phyloP scores from a whole-genome alignment of 2,888 invertebrate genomes.

The Muschampia plurimacula region DNA sequence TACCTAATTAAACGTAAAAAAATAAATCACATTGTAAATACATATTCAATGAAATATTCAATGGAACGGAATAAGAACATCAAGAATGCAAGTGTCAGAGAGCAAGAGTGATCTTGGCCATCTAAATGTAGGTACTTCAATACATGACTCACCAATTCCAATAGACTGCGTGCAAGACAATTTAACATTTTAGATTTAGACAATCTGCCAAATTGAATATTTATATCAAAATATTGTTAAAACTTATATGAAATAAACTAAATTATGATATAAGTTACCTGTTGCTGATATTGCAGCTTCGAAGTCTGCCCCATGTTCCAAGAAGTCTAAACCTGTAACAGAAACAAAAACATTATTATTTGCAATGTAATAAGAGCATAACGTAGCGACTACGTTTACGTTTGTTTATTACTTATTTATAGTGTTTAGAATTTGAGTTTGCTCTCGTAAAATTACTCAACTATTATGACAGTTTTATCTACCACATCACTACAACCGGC shows the following conservation, averaged over 20 bases:
- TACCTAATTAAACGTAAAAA: no score
- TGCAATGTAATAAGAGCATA: background rate
- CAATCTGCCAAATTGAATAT: conserved; percentile 23
- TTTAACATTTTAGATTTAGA: conserved; percentile 25
- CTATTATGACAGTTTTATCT: conserved; percentile 30
- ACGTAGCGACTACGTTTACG: background rate
- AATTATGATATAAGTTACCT: conserved; percentile 72
- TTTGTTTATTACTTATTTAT: background rate
- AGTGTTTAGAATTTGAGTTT: background rate
- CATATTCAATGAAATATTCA: no score
- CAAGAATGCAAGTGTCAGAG: background rate
- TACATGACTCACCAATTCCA: conserved; percentile 32
- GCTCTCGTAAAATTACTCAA: conserved; percentile 26
- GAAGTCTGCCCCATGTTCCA: conserved; percentile 90
- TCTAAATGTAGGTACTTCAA: background rate
- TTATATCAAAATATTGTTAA: background rate
- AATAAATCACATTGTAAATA: no score
- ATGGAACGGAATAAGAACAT: background rate
- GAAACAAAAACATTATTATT: conserved; percentile 43
- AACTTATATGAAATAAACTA: background rate
- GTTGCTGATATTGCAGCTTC: conserved; percentile 90
- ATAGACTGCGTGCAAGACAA: conserved; percentile 29
- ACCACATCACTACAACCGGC: conserved; percentile 11
- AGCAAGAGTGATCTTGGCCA: conserved; percentile 5
- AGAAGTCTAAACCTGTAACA: conserved; percentile 89